Evolutionary conservation across 2,113 vertebrate genomes (phyloP).

Genomic region (Zonotrichia leucophrys): DNA sequence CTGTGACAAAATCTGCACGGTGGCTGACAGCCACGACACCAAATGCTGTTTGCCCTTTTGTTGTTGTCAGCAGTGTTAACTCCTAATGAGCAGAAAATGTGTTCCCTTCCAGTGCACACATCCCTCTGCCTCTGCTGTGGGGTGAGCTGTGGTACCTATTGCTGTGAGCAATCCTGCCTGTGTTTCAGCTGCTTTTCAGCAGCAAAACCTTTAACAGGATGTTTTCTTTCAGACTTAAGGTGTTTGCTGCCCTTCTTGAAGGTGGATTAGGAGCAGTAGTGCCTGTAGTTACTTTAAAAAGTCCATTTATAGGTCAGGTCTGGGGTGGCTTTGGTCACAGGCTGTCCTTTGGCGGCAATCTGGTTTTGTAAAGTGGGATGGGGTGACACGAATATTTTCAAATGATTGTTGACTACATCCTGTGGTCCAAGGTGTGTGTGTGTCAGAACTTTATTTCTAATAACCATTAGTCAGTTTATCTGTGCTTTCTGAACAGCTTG

Average conservation of each 20-base stretch:
- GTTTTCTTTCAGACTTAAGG: neutral
- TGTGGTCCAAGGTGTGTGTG: neutral
- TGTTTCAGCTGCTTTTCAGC: neutral
- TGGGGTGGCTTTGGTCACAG: neutral
- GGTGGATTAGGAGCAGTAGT: neutral
- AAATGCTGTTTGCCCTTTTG: neutral
- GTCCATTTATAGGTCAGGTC: neutral
- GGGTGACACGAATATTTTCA: neutral
- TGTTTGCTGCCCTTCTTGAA: neutral
- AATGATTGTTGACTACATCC: neutral
- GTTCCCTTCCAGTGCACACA: neutral
- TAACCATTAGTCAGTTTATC: neutral
- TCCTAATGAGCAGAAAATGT: neutral
- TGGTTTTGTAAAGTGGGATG: neutral
- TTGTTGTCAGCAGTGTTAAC: neutral
- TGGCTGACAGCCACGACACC: neutral
- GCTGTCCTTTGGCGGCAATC: neutral
- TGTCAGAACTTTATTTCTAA: neutral
- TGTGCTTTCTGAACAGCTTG: neutral
- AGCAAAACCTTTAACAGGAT: neutral
- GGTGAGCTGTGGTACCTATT: neutral
- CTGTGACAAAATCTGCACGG: neutral
- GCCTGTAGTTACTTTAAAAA: neutral
- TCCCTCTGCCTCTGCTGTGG: neutral
- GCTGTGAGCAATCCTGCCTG: neutral